phyloP scores from a whole-genome alignment of 64 coral and sea anemone genomes.

The Platygyra sinensis region DNA sequence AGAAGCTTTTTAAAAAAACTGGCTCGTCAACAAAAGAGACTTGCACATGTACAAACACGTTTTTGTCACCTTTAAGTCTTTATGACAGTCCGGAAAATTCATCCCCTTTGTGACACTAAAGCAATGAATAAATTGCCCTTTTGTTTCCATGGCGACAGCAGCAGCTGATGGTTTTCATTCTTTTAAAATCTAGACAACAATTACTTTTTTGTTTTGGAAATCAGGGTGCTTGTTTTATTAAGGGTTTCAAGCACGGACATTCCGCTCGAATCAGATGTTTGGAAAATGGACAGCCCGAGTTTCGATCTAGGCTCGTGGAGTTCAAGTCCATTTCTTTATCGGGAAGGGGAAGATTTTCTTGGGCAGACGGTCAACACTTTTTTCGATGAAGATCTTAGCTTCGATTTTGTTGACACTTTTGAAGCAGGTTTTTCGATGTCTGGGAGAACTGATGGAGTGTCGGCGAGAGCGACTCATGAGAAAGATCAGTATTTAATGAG shows the following conservation, averaged over 20 bases:
- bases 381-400: conserved; percentile 6
- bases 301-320: conserved; percentile 9
- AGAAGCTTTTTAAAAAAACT: too few relatives aligned
- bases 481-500: background rate
- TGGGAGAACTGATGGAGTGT: background rate
- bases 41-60: too few relatives aligned
- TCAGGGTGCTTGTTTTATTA: background rate
- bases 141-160: background rate
- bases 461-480: background rate
- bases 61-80: too few relatives aligned
- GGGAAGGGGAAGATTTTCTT: conserved; percentile 23
- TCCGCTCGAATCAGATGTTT: background rate
- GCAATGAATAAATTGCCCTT: background rate
- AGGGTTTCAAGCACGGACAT: background rate
- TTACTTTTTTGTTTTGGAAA: background rate
- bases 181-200: conserved; percentile 16
- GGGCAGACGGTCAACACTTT: conserved; percentile 16
- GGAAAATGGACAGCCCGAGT: background rate
- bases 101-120: background rate
- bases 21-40: too few relatives aligned
- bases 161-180: conserved; percentile 9
- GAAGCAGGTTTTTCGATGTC: background rate
- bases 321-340: conserved; percentile 3
- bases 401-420: conserved; percentile 28
- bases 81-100: too few relatives aligned